phyloP scores from a whole-genome alignment of 1,140 invertebrate species.

The Delia radicum region DNA sequence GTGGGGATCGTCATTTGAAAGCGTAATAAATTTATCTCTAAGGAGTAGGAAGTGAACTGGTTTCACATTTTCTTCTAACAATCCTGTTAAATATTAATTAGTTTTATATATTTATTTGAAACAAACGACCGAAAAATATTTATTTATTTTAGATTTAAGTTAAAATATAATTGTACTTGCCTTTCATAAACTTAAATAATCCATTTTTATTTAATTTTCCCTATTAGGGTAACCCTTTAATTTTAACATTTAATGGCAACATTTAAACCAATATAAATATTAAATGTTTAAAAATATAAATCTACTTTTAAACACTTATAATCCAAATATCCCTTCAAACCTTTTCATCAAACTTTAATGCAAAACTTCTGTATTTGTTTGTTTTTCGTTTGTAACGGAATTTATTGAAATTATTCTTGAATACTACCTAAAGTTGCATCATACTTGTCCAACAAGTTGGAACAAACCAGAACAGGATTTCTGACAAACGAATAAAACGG shows the following conservation, averaged over 20 bases:
- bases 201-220: not conserved
- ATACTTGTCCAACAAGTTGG: not conserved
- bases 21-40: not conserved
- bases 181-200: not conserved
- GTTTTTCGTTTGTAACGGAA: not conserved
- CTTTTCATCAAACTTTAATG: not conserved
- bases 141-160: not conserved
- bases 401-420: not conserved
- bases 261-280: not conserved
- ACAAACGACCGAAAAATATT: too few relatives aligned
- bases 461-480: not conserved
- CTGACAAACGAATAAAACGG: too few relatives aligned
- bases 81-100: not conserved
- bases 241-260: not conserved
- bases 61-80: too few relatives aligned
- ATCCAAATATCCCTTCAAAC: not conserved
- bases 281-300: not conserved
- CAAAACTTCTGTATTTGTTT: too few relatives aligned
- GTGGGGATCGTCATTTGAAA: constrained; percentile 8
- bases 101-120: constrained; percentile 7
- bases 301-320: not conserved
- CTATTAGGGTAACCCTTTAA: not conserved
- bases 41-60: not conserved
- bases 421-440: not conserved
- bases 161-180: constrained; percentile 13